Evolutionary conservation across 2,888 invertebrate species (phyloP), one percentile per base, ranked within the genome.

Genomic region (Dermolepida albohirtum): DNA sequence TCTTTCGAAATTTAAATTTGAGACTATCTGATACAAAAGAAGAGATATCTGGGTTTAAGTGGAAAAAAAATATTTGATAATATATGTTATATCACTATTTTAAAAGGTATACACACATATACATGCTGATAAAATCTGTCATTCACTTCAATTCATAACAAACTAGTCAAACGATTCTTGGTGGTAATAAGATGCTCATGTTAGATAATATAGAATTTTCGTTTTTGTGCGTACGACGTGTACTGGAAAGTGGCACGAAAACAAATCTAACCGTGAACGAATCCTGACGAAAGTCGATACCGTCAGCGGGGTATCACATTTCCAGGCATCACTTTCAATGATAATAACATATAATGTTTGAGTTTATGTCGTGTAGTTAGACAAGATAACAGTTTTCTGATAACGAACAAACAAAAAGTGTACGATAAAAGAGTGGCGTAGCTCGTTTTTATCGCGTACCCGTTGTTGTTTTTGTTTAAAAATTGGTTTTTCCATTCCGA

Each of bases 291-390:
- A 17, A 39, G 55, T 40, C 41, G 40, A 17, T 55, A 55, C 41
- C 39, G 55, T 39, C 14, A 17, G 40, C 22, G 16, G 29, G 7
- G 14, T 55, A 55, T 55, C 55, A 55, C 55, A 55, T 55, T 55
- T 55, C 55, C 55, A 55, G 40, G 55, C 55, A 51, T 51, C 29
- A 51, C 22, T 51, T 51, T 29, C 22, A 22, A 34, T 34, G 34
- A 47, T 14, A 47, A 47, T 47, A 47, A 47, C 47, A 55, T 55
- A 55, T 55, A 55, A 55, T 41, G 39, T 41, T 55, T 55, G 39
- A 55, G 41, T 55, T 55, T 55, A 55, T 55, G 41, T 39, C 55
- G 41, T 41, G 55, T 39, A 39, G 40, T 55, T 39, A 55, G 55
- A 55, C 39, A 55, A 55, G 55, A 55, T 55, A 41, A 41, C 17